Evolutionary conservation across 2,113 vertebrate genomes (phyloP).

Genomic region (Conger conger): DNA sequence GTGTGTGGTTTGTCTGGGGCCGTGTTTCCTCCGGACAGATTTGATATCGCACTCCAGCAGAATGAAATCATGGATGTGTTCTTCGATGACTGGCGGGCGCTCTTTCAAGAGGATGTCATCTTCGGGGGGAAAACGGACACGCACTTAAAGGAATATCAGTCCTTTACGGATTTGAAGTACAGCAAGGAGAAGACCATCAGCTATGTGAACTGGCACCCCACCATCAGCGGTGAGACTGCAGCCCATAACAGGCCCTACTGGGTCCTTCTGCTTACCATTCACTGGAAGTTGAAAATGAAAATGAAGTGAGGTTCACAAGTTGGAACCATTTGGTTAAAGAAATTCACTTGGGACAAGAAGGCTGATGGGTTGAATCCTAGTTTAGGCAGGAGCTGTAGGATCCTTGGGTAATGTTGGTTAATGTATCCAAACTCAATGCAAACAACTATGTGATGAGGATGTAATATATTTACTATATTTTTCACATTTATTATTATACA

Average conservation of each 20-base stretch:
- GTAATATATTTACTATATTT: no score
- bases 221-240: constrained; percentile 74
- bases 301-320: neutral
- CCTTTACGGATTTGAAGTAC: constrained; percentile 74
- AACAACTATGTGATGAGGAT: neutral
- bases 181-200: constrained; percentile 78
- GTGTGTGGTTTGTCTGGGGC: neutral
- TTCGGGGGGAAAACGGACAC: constrained; percentile 67
- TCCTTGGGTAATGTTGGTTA: neutral
- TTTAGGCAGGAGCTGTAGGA: neutral
- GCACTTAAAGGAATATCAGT: constrained; percentile 76
- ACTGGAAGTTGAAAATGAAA: neutral
- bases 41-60: constrained; percentile 82
- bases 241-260: neutral
- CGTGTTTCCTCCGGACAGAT: constrained; percentile 56
- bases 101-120: constrained; percentile 67
- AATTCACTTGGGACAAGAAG: neutral
- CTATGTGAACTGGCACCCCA: constrained; percentile 85
- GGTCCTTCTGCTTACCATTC: neutral
- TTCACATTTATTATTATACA: no score
- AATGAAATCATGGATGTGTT: constrained; percentile 82
- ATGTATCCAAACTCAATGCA: neutral
- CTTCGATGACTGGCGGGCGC: constrained; percentile 75
- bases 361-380: neutral
- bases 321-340: neutral